Evolutionary conservation across 2,113 vertebrate species (phyloP), one percentile per base, ranked within the genome.

Genomic region (Caloenas nicobarica): DNA sequence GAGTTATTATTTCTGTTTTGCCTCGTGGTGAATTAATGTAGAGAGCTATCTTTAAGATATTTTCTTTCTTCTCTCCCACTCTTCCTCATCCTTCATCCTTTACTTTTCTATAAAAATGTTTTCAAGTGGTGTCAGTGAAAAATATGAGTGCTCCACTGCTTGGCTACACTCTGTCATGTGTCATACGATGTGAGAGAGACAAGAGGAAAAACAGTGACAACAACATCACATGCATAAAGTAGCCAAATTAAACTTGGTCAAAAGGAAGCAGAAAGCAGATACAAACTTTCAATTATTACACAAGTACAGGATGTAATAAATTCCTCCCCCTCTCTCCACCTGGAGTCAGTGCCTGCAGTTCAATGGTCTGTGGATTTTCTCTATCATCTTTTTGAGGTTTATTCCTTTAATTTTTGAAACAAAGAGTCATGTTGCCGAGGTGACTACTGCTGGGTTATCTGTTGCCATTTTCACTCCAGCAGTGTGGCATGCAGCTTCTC

Each of bases 191-290:
- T 62, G 84, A 85, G 69, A 94, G 36, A 88, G 80, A 85, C 34
- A 33, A 15, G 16, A 85, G 31, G 33, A 72, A 84, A 92, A 93
- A 64, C 72, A 89, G 25, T 79, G 79, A 60, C 42, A 64, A 22
- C 36, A 54, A 5, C 54, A 76, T 84, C 79, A 64, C n/a, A 38
- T 40, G 42, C 77, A 91, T 91, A 83, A 73, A 91, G 78, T 92
- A 81, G 42, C 61, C 34, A 87, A 92, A 92, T 93, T 90, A 88
- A 91, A 84, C 69, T 72, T 70, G 91, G 72, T 65, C 91, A 92
- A 95, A 96, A 91, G 54, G 54, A 90, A 89, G 31, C 54, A 92
- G 95, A 87, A 97, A 97, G 89, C 38, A 95, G 73, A 92, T 93
- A 86, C 50, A 92, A 76, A 93, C 70, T 64, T 92, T 85, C 85